phyloP scores from a whole-genome alignment of 2,888 invertebrate genomes.

The Schizaphis graminum region DNA sequence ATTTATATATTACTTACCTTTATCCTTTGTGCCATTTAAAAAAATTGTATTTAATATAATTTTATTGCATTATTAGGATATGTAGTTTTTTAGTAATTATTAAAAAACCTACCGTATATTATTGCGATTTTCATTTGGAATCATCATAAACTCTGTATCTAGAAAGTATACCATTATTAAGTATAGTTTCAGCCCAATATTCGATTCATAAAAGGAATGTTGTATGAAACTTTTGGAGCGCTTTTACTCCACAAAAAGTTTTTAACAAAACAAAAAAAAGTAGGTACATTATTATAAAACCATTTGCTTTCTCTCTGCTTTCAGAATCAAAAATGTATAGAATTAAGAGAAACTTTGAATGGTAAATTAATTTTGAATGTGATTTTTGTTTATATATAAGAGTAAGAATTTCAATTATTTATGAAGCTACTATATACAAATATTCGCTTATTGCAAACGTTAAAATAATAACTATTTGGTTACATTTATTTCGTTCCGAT shows the following conservation, averaged over 20 bases:
- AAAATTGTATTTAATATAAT: background rate
- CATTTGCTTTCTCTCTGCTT: conserved; percentile 3
- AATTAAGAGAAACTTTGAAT: background rate
- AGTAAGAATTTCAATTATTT: conserved; percentile 9
- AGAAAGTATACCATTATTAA: background rate
- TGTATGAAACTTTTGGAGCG: background rate
- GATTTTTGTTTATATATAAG: background rate
- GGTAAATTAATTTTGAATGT: conserved; percentile 5
- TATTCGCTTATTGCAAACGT: background rate
- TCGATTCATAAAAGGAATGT: background rate
- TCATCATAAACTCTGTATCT: background rate
- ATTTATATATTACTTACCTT: background rate
- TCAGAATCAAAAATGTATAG: background rate
- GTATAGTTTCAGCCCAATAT: background rate
- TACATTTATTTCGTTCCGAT: background rate
- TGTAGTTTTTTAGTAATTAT: background rate
- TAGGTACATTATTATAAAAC: background rate
- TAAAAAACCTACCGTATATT: background rate
- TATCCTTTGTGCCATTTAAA: background rate
- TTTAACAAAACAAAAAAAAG: background rate
- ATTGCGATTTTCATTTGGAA: background rate
- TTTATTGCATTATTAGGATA: background rate
- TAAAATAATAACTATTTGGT: background rate
- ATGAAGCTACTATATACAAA: background rate
- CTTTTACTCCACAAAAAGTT: background rate